Evolutionary conservation across 2,113 vertebrate genomes (phyloP), one percentile per base, ranked within the genome.

Genomic region (Hystrix cristata): DNA sequence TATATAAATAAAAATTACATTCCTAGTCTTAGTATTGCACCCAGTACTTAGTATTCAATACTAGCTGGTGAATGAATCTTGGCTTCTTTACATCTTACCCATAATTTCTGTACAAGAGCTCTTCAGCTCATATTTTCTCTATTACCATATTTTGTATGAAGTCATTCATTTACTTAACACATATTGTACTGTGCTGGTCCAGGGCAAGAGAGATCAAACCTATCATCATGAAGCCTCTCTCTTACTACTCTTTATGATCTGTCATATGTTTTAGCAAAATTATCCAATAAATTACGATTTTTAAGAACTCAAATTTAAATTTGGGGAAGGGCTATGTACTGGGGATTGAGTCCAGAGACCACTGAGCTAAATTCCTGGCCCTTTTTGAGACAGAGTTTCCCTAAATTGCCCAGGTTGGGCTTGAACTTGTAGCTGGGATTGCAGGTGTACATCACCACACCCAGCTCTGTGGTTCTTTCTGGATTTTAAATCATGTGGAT

Each of bases 291-390:
- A 46, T 78, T 57, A 95, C n/a, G 53, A 57, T 88, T 97, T 90
- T 80, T 65, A 97, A 93, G 67, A 95, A 78, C n/a, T 86, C 27
- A 76, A 85, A 27, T 92, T 95, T 95, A 90, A 80, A 76, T 79
- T 91, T 86, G 9, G 76, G 53, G 76, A 8, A 34, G 76, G 76
- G 31, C 16, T 78, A 78, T 29, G 27, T 78, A 51, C 25, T 15
- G 7, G 25, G 46, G 74, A 51, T 18, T 78, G 51, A 79, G 34
- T 3, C 51, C 76, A 79, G 16, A 29, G 51, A 76, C 46, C 29
- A 34, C 0, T 55, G 29, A 55, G 29, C 29, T 79, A 53, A 53
- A 48, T 48, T 34, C 48, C 29, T 29, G 19, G 15, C 29, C 27
- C 48, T 55, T 78, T 79, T 34, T 79, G 11, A 79, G 27, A 18